Base-by-base conservation (phyloP, 2,888 invertebrate species). In the Standfussiana lucernea region DNA sequence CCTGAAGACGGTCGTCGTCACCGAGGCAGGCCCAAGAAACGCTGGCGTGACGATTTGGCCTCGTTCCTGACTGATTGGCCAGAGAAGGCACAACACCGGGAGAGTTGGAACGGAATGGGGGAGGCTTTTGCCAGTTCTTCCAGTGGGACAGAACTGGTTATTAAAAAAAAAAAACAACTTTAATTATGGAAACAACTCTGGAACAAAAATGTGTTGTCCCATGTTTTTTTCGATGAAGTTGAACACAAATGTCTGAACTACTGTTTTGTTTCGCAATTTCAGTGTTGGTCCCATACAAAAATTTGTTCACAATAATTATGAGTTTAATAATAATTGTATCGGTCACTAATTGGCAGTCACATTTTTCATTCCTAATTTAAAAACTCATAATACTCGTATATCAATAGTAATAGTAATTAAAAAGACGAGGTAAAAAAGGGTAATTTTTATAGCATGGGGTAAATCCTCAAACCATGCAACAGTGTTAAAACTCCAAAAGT, bases 401-500 rank as follows among this genome's bases (percentile, higher is more conserved):
- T 15, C 15, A 56, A 15, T 15, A n/a, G n/a, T n/a, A n/a, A n/a
- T n/a, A n/a, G n/a, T n/a, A 5, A n/a, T n/a, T n/a, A 13, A 32
- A 59, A 1, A 18, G 7, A 18, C 8, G 15, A 59, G 28, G 15
- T 59, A 28, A 32, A 64, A 37, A 70, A 53, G 8, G 8, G 37
- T 28, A 28, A 32, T 21, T 18, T 40, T 45, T 50, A 66, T 13
- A 47, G 15, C 28, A 35, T n/a, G 13, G 10, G 18, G 8, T n/a
- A 35, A 53, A 40, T n/a, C 18, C 28, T n/a, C 35, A 35, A 74
- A 79, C n/a, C 40, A 53, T 74, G 24, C 28, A 69, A 66, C 15
- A 59, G 18, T 37, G 32, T 56, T 21, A 62, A 75, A 75, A 47
- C 45, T 61, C 8, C 28, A 67, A 78, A 78, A 73, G 21, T 40